Percentiles rank a stretch among this genome's conserved stretches.
Evolutionary conservation across 2,113 vertebrate genomes (phyloP).

Genomic region (Gnathonemus echidnorhynchus): DNA sequence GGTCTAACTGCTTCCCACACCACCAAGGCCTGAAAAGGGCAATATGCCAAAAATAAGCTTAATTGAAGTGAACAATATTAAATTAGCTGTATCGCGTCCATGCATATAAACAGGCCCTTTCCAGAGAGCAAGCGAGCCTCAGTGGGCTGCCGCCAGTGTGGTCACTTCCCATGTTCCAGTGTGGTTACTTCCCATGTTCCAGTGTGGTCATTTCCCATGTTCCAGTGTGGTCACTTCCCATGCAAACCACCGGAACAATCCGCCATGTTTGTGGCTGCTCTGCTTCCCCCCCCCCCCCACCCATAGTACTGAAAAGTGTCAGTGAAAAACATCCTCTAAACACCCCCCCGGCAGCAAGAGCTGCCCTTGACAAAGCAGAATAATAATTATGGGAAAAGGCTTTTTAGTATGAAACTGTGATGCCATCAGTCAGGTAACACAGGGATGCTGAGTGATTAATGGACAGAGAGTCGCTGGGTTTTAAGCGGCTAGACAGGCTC

Average conservation of each 20-base stretch:
- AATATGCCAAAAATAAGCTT: neutral
- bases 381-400: neutral
- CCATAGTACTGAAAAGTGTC: neutral
- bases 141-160: neutral
- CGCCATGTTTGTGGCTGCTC: neutral
- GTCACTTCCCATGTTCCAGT: neutral
- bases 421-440: neutral
- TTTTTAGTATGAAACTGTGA: neutral
- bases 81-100: neutral
- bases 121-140: neutral
- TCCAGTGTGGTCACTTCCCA: neutral
- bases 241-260: neutral
- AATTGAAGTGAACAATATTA: neutral
- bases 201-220: neutral
- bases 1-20: neutral
- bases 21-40: neutral
- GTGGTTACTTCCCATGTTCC: neutral
- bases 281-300: neutral
- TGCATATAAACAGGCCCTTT: neutral
- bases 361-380: neutral
- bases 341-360: neutral
- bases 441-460: neutral
- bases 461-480: neutral
- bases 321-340: neutral
- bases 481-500: neutral